These are phyloP conservation scores for Mormyrops boulengeri DNA, from an alignment of 2,797 vertebrate species.

Conservation along the genomic window DNA sequence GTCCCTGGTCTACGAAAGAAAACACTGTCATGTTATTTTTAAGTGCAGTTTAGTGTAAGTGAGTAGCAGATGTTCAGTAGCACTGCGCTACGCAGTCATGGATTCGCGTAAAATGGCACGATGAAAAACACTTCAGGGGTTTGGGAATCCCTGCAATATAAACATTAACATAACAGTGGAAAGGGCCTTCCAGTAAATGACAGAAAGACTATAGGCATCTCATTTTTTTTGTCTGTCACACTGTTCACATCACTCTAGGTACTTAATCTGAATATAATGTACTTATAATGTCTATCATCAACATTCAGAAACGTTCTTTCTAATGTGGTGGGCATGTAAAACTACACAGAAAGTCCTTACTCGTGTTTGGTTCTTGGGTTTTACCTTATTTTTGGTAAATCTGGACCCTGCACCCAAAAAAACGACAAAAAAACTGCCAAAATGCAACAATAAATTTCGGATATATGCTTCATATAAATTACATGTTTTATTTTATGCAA, in stretches of 20 bases:
- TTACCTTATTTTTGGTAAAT: neutral
- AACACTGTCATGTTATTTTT: neutral
- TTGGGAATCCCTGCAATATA: neutral
- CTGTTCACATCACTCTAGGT: neutral
- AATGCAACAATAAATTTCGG: neutral
- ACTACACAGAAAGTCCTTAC: neutral
- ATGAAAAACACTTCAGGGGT: neutral
- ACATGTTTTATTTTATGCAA: neutral
- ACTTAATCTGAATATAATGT: neutral
- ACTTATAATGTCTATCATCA: neutral
- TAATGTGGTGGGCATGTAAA: neutral
- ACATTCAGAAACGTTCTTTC: neutral
- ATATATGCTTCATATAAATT: neutral
- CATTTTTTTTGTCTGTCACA: neutral
- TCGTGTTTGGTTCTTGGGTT: neutral
- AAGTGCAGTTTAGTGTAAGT: neutral
- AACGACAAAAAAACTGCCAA: neutral
- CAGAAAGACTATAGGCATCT: neutral
- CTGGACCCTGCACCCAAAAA: neutral
- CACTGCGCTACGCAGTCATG: neutral
- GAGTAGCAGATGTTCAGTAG: neutral
- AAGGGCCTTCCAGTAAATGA: neutral
- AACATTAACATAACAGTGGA: neutral
- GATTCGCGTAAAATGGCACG: neutral
- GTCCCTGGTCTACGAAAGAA: neutral